phyloP scores from a whole-genome alignment of 2,888 invertebrate genomes.

The Nematopogon swammerdamellus region DNA sequence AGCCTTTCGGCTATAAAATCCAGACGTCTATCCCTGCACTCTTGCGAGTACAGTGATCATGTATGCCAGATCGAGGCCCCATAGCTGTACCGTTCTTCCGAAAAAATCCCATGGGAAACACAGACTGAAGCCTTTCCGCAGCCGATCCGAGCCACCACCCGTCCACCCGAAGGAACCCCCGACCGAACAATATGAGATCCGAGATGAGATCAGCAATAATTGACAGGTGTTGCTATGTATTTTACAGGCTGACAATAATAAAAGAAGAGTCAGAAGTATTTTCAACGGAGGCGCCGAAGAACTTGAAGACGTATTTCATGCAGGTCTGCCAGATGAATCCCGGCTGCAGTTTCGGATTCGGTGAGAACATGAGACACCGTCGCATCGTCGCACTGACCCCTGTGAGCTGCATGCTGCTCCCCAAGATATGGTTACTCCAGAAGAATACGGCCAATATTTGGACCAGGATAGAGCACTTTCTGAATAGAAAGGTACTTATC shows the following conservation, averaged over 20 bases:
- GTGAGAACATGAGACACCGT: conserved; percentile 65
- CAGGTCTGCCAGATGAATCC: conserved; percentile 57
- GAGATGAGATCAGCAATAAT: no score
- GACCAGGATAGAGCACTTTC: conserved; percentile 58
- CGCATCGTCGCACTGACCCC: conserved; percentile 62
- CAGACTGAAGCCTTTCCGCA: no score
- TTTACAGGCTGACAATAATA: not conserved
- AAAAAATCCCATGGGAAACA: no score
- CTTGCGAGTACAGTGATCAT: no score
- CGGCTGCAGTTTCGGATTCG: conserved; percentile 67
- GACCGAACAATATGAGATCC: no score
- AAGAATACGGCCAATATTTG: conserved; percentile 64
- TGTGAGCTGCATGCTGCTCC: conserved; percentile 65
- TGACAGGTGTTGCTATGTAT: no score
- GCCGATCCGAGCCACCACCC: no score
- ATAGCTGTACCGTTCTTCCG: no score
- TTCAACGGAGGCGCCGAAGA: conserved; percentile 6
- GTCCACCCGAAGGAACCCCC: no score
- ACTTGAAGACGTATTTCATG: conserved; percentile 36
- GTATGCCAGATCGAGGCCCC: no score
- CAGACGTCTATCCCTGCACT: no score
- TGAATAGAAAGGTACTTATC: conserved; percentile 44
- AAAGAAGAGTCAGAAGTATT: not conserved
- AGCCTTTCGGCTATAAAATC: no score
- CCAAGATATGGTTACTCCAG: conserved; percentile 66